Conservation (phyloP, 2,888 invertebrate genomes). For the Horisme vitalbata region DNA sequence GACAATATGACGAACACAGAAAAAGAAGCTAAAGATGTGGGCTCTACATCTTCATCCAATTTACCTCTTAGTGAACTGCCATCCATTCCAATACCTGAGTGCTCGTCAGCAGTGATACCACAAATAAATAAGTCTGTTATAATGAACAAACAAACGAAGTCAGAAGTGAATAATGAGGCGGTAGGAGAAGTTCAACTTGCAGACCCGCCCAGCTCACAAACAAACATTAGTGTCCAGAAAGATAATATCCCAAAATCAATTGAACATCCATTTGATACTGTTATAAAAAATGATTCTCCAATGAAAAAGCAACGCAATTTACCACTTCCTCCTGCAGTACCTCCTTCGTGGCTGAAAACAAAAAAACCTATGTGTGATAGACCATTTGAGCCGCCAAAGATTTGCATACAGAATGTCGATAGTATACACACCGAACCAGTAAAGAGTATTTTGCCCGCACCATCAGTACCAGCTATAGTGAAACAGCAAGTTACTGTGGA, state of each 20-base stretch:
- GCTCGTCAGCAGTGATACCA: conserved; percentile 46
- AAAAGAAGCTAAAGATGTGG: conserved; percentile 30
- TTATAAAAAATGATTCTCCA: conserved; percentile 36
- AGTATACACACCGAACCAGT: conserved; percentile 42
- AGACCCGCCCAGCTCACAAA: conserved; percentile 9
- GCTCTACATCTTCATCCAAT: conserved; percentile 44
- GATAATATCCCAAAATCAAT: conserved; percentile 32
- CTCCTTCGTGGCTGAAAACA: conserved; percentile 65
- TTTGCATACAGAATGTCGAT: conserved; percentile 60
- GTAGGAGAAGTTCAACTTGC: not conserved
- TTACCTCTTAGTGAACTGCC: conserved; percentile 62
- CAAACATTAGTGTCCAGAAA: conserved; percentile 7
- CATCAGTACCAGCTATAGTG: conserved; percentile 43
- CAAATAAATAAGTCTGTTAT: conserved; percentile 41
- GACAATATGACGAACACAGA: conserved; percentile 23
- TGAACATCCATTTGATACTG: conserved; percentile 30
- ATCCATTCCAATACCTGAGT: conserved; percentile 64
- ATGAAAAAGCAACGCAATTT: conserved; percentile 45
- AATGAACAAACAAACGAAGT: conserved; percentile 35
- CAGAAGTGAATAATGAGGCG: conserved; percentile 34
- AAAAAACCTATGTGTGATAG: conserved; percentile 44
- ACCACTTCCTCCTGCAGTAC: conserved; percentile 70
- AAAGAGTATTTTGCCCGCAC: conserved; percentile 47
- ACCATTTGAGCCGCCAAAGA: conserved; percentile 57
- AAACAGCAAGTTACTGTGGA: conserved; percentile 46